Percentiles rank a stretch among this genome's conserved stretches.
These are phyloP conservation scores for Melanostoma mellinum DNA, from an alignment of 2,888 invertebrate genomes.

Conservation along the genomic window DNA sequence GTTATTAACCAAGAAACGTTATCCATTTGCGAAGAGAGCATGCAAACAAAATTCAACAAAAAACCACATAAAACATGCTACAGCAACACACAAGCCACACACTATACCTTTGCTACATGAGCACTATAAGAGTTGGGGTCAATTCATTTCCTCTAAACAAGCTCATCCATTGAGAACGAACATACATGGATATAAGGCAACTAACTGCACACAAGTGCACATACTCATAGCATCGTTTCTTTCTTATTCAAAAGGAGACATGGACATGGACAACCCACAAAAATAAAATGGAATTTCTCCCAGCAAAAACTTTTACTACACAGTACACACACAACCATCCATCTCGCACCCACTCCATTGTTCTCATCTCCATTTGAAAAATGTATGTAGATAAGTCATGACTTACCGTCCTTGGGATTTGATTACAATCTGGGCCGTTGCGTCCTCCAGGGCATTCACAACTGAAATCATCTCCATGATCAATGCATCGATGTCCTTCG, in stretches of 20 bases:
- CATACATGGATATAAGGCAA: slow-evolving; percentile 37
- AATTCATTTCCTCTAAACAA: slow-evolving; percentile 60
- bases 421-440: slow-evolving; percentile 87
- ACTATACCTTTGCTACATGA: not conserved
- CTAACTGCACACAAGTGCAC: slow-evolving; percentile 45
- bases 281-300: slow-evolving; percentile 21
- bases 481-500: slow-evolving; percentile 86
- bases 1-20: slow-evolving; percentile 52
- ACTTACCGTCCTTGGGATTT: slow-evolving; percentile 86
- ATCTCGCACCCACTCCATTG: not conserved
- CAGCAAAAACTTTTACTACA: slow-evolving; percentile 11
- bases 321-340: not conserved
- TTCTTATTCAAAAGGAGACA: slow-evolving; percentile 54
- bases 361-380: slow-evolving; percentile 3
- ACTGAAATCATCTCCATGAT: slow-evolving; percentile 88
- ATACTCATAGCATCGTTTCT: slow-evolving; percentile 44
- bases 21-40: slow-evolving; percentile 48
- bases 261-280: slow-evolving; percentile 33
- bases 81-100: slow-evolving; percentile 31
- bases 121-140: slow-evolving; percentile 20
- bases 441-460: slow-evolving; percentile 89
- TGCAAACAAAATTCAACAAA: slow-evolving; percentile 22
- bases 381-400: slow-evolving; percentile 62
- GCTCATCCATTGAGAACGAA: slow-evolving; percentile 43
- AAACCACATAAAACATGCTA: slow-evolving; percentile 42